Base-by-base conservation (phyloP, 2,888 invertebrate genomes). In the Ochropleura leucogaster region DNA sequence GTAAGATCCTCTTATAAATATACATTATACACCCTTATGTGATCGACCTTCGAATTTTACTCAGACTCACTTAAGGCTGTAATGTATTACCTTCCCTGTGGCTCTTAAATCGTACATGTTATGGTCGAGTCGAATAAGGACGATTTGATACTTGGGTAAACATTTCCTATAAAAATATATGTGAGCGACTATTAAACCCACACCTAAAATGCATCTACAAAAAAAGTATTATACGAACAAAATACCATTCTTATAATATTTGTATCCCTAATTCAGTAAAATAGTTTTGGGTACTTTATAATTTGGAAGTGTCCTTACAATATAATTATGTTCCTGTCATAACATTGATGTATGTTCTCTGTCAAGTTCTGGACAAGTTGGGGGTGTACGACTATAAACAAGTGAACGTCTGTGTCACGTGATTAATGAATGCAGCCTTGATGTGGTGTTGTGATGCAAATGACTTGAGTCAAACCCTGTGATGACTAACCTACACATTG, bases 391-490 rank as follows among this genome's bases (percentile, higher is more conserved):
- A 9, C 44, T 69, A 70, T 72, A 78, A 85, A 87, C 78, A 80
- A 82, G 71, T 77, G 66, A 79, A 70, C 77, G 79, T 79, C 67
- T 86, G 62, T 84, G 82, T 88, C 85, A 84, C 86, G 85, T 91
- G 90, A 92, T 92, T 91, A 92, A 92, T 91, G 90, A 90, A 90
- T 84, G 89, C 85, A 87, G 87, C 85, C 88, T 89, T 86, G 83
- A 89, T 89, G 87, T 78, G 87, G 77, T 90, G 91, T 91, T 92
- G 91, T 90, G 90, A 93, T 93, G 93, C 92, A 92, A 92, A 93
- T 92, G 91, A 90, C 91, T 90, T 86, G 87, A 90, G 89, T 89
- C 91, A 88, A 86, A 88, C 89, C 83, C 85, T 80, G 85, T 89
- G 90, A 91, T 92, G 91, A 92, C 92, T 91, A 89, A 84, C 87